A percentile compares a stretch with the other conserved stretches of the same genome.
These are phyloP conservation scores for Neoseiulus cucumeris DNA, from an alignment of 1,140 invertebrate genomes.

Conservation along the genomic window DNA sequence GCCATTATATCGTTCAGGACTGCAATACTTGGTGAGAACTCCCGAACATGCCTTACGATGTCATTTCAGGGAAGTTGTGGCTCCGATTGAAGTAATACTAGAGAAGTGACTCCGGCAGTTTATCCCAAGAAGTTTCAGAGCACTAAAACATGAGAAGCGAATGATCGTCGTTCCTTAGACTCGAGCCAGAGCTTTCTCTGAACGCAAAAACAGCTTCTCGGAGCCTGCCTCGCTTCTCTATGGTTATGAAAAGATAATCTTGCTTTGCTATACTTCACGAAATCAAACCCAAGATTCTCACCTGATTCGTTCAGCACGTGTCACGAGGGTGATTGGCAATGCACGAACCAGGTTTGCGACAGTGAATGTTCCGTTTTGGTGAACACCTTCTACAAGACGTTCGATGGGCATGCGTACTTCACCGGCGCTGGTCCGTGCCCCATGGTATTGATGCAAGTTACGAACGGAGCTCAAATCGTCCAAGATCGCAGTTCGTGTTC, in stretches of 20 bases:
- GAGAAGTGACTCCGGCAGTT: no score
- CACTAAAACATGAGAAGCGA: no score
- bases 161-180: no score
- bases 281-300: no score
- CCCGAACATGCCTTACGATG: slow-evolving; percentile 1
- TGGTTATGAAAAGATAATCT: background rate
- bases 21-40: slow-evolving; percentile 27
- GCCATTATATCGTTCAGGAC: slow-evolving; percentile 22
- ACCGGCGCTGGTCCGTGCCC: slow-evolving; percentile 73
- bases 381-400: slow-evolving; percentile 72
- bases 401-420: slow-evolving; percentile 62
- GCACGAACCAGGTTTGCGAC: slow-evolving; percentile 47
- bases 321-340: slow-evolving; percentile 48
- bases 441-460: slow-evolving; percentile 25
- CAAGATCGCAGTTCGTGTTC: background rate
- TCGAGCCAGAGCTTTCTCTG: no score
- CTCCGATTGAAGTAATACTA: no score
- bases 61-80: no score
- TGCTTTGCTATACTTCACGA: background rate
- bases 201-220: no score
- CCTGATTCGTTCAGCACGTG: slow-evolving; percentile 37
- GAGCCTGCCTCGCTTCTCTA: no score
- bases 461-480: background rate
- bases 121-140: no score
- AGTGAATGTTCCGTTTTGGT: slow-evolving; percentile 54